Conservation (phyloP, 2,797 vertebrate species). For the Helarctos malayanus region DNA sequence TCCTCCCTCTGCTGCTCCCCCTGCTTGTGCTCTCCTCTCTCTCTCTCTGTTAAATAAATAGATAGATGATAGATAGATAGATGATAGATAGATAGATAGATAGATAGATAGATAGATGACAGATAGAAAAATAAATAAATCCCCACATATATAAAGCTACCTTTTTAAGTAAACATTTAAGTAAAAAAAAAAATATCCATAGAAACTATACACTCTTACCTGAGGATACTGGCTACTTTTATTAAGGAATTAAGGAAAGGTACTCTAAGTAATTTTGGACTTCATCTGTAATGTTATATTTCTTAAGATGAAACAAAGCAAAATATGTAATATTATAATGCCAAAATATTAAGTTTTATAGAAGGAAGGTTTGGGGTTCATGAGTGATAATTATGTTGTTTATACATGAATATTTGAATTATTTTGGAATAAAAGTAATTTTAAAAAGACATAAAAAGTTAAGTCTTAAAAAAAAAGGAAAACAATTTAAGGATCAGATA, state of each 20-base stretch:
- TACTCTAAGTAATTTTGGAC: not conserved
- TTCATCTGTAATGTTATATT: not conserved
- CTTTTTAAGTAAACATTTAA: not conserved
- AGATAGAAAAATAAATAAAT: too few relatives aligned
- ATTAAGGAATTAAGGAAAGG: not conserved
- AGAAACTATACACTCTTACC: not conserved
- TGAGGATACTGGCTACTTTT: not conserved
- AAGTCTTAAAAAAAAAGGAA: not conserved
- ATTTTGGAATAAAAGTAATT: not conserved
- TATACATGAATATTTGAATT: not conserved
- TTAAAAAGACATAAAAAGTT: not conserved
- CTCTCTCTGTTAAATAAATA: not conserved
- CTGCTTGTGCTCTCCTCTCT: not conserved
- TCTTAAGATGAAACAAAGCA: not conserved
- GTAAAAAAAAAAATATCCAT: not conserved
- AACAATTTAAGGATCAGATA: not conserved
- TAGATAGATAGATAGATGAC: too few relatives aligned
- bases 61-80: too few relatives aligned
- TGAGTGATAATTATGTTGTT: not conserved
- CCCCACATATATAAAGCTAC: not conserved
- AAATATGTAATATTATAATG: not conserved
- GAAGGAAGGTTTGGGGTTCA: not conserved
- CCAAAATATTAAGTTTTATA: not conserved
- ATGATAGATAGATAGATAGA: too few relatives aligned
- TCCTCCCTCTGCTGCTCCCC: not conserved